These are phyloP conservation scores for Tiliacea aurago DNA, from an alignment of 2,888 invertebrate species.

Conservation along the genomic window DNA sequence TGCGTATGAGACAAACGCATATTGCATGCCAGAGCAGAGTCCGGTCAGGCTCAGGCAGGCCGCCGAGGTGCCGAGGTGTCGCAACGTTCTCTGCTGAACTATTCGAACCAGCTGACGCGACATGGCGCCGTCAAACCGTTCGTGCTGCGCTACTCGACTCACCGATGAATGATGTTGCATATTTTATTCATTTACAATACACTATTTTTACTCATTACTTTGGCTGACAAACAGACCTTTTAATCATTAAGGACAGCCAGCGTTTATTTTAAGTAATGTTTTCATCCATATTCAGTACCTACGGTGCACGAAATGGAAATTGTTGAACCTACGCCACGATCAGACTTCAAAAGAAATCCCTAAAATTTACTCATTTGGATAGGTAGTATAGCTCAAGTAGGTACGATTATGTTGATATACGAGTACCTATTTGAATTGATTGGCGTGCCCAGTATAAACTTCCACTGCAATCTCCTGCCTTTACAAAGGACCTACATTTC, in stretches of 20 bases:
- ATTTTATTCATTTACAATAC: slow-evolving; percentile 54
- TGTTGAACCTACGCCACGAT: slow-evolving; percentile 9
- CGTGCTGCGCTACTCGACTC: slow-evolving; percentile 58
- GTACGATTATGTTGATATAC: neutral
- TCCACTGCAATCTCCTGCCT: neutral
- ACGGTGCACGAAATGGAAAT: slow-evolving; percentile 27
- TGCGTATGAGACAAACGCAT: slow-evolving; percentile 68
- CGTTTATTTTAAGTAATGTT: slow-evolving; percentile 35
- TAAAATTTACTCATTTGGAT: neutral
- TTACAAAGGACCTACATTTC: slow-evolving; percentile 13
- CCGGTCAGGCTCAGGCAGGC: slow-evolving; percentile 69
- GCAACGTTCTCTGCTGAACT: slow-evolving; percentile 78
- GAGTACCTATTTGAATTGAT: neutral
- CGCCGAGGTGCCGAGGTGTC: slow-evolving; percentile 72
- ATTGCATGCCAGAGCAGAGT: slow-evolving; percentile 80
- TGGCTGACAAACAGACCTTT: slow-evolving; percentile 34
- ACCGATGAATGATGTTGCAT: slow-evolving; percentile 61
- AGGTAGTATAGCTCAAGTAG: too few species aligned
- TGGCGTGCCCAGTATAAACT: neutral
- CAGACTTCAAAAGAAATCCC: neutral
- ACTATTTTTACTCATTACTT: slow-evolving; percentile 46
- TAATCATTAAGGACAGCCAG: slow-evolving; percentile 35
- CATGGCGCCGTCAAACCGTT: slow-evolving; percentile 77
- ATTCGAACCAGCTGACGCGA: slow-evolving; percentile 81
- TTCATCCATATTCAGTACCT: slow-evolving; percentile 14